Conservation (phyloP, 2,888 invertebrate genomes). For the Cephus runcator region DNA sequence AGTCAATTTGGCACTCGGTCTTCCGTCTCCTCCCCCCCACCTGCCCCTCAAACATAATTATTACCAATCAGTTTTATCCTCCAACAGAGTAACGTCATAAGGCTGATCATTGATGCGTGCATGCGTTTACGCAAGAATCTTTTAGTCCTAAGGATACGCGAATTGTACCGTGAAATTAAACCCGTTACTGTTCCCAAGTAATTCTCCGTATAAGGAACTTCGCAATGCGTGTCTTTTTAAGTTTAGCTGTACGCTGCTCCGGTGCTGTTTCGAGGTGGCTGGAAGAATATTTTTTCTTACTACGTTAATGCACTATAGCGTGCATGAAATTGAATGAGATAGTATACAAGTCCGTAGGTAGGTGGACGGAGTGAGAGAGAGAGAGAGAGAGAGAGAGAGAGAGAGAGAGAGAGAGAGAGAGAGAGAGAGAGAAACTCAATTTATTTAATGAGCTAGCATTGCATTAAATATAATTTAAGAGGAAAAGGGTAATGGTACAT, state of each 20-base stretch:
- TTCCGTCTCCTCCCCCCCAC: no score
- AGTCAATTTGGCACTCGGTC: background rate
- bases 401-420: background rate
- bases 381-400: no score
- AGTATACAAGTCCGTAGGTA: background rate
- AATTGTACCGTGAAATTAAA: background rate
- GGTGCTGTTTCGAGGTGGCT: background rate
- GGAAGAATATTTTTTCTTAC: background rate
- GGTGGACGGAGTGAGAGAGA: background rate
- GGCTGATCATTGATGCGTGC: background rate
- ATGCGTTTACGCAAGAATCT: background rate
- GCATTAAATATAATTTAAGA: background rate
- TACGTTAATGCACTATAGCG: background rate
- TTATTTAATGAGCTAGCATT: background rate
- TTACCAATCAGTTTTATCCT: background rate
- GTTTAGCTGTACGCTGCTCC: background rate
- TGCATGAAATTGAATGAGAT: background rate
- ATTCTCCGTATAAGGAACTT: no score
- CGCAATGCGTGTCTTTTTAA: background rate
- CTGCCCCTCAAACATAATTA: background rate
- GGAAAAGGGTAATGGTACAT: background rate
- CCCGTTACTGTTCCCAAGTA: background rate
- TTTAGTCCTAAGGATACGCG: background rate
- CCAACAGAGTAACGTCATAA: background rate
- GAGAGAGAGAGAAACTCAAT: background rate